Conservation (phyloP, 2,113 vertebrate species). For the Carlito syrichta region DNA sequence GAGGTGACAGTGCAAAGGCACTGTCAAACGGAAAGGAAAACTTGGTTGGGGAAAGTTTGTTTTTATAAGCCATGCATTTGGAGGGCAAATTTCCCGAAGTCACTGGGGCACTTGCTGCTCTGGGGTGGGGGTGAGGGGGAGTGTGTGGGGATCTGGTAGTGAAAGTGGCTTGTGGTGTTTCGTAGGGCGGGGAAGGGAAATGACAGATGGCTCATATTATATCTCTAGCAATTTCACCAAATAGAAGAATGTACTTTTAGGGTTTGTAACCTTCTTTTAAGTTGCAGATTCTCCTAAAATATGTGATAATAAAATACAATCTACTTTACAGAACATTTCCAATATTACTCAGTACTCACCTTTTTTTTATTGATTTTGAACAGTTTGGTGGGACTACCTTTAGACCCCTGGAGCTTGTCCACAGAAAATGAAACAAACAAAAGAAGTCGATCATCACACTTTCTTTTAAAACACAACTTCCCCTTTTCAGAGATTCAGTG, state of each 20-base stretch:
- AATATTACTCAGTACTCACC: conserved; percentile 41
- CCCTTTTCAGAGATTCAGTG: conserved; percentile 64
- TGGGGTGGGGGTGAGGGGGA: neutral
- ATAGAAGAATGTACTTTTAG: conserved; percentile 82
- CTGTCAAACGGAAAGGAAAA: neutral
- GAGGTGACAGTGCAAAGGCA: neutral
- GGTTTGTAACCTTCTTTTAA: conserved; percentile 81
- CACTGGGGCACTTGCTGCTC: neutral
- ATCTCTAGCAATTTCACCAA: conserved; percentile 77
- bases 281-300: conserved; percentile 76
- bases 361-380: neutral
- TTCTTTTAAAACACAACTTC: conserved; percentile 67
- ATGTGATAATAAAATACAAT: conserved; percentile 73
- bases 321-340: conserved; percentile 69
- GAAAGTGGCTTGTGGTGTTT: neutral
- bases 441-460: conserved; percentile 64
- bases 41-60: neutral
- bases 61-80: neutral
- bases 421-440: conserved; percentile 71
- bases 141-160: neutral
- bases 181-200: conserved; percentile 35
- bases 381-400: conserved; percentile 58
- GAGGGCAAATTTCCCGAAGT: neutral
- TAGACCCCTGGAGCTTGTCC: conserved; percentile 65
- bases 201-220: conserved; percentile 72